A percentile compares a stretch with the other conserved stretches of the same genome.
phyloP scores from a whole-genome alignment of 35 echinoderm and acorn worm species.

The Apostichopus californicus region DNA sequence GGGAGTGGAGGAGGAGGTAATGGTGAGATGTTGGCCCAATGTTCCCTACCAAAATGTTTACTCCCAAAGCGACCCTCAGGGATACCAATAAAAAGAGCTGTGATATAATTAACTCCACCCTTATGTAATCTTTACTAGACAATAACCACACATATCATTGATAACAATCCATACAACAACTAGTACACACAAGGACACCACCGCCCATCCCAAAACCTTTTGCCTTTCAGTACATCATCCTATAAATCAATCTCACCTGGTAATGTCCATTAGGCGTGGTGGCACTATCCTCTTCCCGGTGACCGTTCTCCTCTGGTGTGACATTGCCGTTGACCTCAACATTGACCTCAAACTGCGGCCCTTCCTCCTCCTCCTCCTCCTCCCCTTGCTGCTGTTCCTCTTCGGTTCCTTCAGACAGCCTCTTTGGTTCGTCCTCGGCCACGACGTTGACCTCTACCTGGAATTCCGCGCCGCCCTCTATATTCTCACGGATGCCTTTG shows the following conservation, averaged over 20 bases:
- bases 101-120: background rate
- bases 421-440: background rate
- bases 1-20: too few relatives aligned
- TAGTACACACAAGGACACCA: too few relatives aligned
- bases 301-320: constrained; percentile 30
- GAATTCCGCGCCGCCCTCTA: constrained; percentile 20
- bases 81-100: too few relatives aligned
- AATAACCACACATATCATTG: too few relatives aligned
- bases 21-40: too few relatives aligned
- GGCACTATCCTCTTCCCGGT: background rate
- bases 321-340: constrained; percentile 46
- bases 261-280: constrained; percentile 42
- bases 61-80: too few relatives aligned
- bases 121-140: too few relatives aligned
- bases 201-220: too few relatives aligned
- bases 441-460: background rate
- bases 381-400: background rate
- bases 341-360: background rate
- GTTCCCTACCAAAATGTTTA: too few relatives aligned
- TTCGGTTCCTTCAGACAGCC: background rate
- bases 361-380: background rate
- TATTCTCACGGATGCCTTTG: background rate
- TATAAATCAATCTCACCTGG: background rate
- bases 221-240: too few relatives aligned
- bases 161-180: too few relatives aligned